A percentile compares a stretch with the other conserved stretches of the same genome.
These are phyloP conservation scores for Drosophila sordidula DNA, from an alignment of 2,888 invertebrate genomes.

Conservation along the genomic window DNA sequence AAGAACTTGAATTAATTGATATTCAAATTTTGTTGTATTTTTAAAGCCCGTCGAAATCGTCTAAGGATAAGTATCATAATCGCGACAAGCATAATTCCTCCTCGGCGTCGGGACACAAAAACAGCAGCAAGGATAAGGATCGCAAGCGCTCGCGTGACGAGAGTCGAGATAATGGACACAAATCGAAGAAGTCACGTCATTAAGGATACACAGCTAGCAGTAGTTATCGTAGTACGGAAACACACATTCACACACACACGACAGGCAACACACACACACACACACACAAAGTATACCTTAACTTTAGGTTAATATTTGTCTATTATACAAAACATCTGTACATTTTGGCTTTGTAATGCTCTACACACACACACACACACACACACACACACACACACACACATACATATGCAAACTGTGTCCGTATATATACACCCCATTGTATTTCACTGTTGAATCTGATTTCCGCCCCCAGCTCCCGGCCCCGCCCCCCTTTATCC, in stretches of 20 bases:
- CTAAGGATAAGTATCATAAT: conserved; percentile 83
- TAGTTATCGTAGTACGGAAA: conserved; percentile 24
- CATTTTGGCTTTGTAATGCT: conserved; percentile 39
- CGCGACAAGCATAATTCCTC: conserved; percentile 84
- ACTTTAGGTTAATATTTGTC: conserved; percentile 35
- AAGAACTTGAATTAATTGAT: not conserved
- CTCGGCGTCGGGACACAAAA: conserved; percentile 81
- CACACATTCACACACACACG: conserved; percentile 13
- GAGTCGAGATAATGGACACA: conserved; percentile 88
- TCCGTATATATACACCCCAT: conserved; percentile 19
- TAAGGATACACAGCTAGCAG: conserved; percentile 48
- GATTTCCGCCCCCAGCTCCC: too few relatives aligned
- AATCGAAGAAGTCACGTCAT: conserved; percentile 89
- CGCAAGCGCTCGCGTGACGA: conserved; percentile 91
- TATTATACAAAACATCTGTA: conserved; percentile 38
- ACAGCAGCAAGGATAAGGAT: conserved; percentile 86
- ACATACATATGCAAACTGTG: conserved; percentile 21
- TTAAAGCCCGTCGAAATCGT: conserved; percentile 81
- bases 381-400: too few relatives aligned
- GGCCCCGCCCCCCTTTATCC: conserved; percentile 3
- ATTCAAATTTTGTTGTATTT: conserved; percentile 4
- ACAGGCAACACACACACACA: conserved; percentile 15
- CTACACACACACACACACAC: conserved; percentile 15
- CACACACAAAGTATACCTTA: conserved; percentile 30
- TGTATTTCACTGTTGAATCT: conserved; percentile 47